phyloP scores from a whole-genome alignment of 2,797 vertebrate species.

The Sebastes cheni region DNA sequence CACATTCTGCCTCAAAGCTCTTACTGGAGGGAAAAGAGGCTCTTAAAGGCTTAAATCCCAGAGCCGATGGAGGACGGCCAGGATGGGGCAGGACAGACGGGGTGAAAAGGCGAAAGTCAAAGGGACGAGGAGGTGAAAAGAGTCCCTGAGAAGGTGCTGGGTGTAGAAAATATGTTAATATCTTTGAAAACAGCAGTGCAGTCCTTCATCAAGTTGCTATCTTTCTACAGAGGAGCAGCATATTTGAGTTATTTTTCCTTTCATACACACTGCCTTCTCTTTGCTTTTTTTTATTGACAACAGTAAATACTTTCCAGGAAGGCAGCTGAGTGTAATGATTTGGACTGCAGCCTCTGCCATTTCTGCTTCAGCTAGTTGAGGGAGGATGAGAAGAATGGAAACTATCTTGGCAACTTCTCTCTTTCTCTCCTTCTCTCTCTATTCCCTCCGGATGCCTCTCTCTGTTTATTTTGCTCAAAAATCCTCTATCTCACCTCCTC shows the following conservation, averaged over 20 bases:
- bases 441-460: conserved; percentile 54
- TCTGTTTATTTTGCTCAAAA: conserved; percentile 65
- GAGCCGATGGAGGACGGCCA: conserved; percentile 67
- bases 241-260: conserved; percentile 30
- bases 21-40: conserved; percentile 69
- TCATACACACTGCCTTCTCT: conserved; percentile 19
- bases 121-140: conserved; percentile 56
- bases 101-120: conserved; percentile 47
- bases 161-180: conserved; percentile 52
- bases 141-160: background rate
- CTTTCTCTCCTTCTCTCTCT: conserved; percentile 33
- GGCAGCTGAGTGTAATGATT: conserved; percentile 67
- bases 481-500: conserved; percentile 62
- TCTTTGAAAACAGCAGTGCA: background rate
- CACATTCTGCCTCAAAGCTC: conserved; percentile 77
- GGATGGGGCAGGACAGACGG: conserved; percentile 34
- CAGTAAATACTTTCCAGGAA: conserved; percentile 71
- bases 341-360: conserved; percentile 62
- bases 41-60: conserved; percentile 74
- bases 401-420: conserved; percentile 73
- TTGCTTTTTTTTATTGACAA: conserved; percentile 57
- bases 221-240: conserved; percentile 30
- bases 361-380: conserved; percentile 60
- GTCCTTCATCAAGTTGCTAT: conserved; percentile 9
- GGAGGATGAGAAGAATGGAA: conserved; percentile 73